Evolutionary conservation across 2,113 vertebrate species (phyloP).

Genomic region (Solenodon paradoxus): DNA sequence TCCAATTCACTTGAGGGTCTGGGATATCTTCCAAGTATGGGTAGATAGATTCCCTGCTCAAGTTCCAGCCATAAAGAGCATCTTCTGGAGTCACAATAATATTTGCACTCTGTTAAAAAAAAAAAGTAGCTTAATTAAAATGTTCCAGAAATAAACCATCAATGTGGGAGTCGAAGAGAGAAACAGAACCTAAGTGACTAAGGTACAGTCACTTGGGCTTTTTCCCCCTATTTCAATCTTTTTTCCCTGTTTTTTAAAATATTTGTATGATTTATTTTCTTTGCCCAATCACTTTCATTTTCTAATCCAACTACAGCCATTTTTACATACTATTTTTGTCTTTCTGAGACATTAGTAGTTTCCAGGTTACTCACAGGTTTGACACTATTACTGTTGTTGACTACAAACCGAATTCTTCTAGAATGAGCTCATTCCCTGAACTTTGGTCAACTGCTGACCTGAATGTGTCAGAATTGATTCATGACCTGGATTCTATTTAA

Average conservation of each 20-base stretch:
- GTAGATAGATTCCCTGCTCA: slow-evolving; percentile 52
- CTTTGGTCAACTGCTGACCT: not conserved
- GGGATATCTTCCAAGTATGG: slow-evolving; percentile 75
- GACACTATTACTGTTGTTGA: not conserved
- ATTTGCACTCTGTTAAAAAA: slow-evolving; percentile 66
- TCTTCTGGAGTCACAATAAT: slow-evolving; percentile 78
- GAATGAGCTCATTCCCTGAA: not conserved
- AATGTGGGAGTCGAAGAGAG: fast-evolving
- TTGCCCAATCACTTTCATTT: not conserved
- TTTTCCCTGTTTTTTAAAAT: not conserved
- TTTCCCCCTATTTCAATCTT: not conserved
- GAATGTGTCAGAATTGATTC: not conserved
- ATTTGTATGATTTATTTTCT: not conserved
- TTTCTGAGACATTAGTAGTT: not conserved
- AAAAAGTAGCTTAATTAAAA: slow-evolving; percentile 10
- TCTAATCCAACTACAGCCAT: not conserved
- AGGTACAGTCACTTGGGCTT: not conserved
- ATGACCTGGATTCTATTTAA: not conserved
- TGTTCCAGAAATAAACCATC: not conserved
- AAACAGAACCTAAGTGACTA: not conserved
- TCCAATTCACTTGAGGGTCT: slow-evolving; percentile 72
- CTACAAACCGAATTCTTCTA: not conserved
- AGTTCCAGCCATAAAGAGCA: slow-evolving; percentile 64
- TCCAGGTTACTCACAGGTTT: not conserved
- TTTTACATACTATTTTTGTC: not conserved